phyloP scores from a whole-genome alignment of 2,797 vertebrate species.

The Amblyopsis hoosieri region DNA sequence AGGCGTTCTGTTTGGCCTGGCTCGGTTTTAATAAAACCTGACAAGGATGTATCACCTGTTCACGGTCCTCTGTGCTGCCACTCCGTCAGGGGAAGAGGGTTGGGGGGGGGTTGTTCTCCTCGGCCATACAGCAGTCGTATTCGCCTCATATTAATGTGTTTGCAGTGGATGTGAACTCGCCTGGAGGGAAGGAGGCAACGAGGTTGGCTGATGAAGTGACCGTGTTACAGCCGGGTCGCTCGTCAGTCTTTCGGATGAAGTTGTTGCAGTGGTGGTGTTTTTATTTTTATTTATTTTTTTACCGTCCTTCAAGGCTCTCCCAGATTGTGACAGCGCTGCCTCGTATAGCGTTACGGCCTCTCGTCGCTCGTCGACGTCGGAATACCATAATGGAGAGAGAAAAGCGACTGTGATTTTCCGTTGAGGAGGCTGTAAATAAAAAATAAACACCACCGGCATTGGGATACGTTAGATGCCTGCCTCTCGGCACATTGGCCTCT shows the following conservation, averaged over 20 bases:
- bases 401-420: background rate
- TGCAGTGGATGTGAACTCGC: slow-evolving; percentile 52
- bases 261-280: slow-evolving; percentile 22
- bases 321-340: slow-evolving; percentile 32
- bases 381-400: too few species aligned
- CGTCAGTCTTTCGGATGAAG: slow-evolving; percentile 35
- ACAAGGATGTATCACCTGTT: slow-evolving; percentile 81
- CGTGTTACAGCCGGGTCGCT: slow-evolving; percentile 45
- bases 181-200: slow-evolving; percentile 56
- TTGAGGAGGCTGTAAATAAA: background rate
- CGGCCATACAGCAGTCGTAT: slow-evolving; percentile 65
- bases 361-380: background rate
- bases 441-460: slow-evolving; percentile 39
- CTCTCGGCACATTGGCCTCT: slow-evolving; percentile 48
- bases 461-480: slow-evolving; percentile 28
- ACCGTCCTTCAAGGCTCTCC: slow-evolving; percentile 32
- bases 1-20: slow-evolving; percentile 73
- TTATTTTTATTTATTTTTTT: background rate
- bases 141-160: slow-evolving; percentile 72
- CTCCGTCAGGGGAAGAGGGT: slow-evolving; percentile 63
- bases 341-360: background rate
- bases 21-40: slow-evolving; percentile 79
- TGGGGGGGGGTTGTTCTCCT: slow-evolving; percentile 25
- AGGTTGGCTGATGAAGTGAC: slow-evolving; percentile 63
- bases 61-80: slow-evolving; percentile 69